phyloP scores from a whole-genome alignment of 2,888 invertebrate genomes.

The Perizoma affinitatum region DNA sequence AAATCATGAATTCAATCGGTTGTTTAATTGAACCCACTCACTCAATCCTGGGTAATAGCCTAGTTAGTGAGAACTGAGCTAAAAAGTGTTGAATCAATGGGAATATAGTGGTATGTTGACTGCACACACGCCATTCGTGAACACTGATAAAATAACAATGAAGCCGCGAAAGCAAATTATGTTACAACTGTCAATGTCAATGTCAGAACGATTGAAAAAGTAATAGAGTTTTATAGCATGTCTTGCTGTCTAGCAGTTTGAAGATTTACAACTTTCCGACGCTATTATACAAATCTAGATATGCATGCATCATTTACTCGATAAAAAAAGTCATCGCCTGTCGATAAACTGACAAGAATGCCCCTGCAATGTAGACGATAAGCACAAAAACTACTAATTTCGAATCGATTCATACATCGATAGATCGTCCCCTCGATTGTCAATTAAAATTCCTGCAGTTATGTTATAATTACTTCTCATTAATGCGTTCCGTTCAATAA shows the following conservation, averaged over 20 bases:
- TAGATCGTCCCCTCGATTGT: conserved; percentile 54
- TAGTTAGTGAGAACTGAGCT: conserved; percentile 57
- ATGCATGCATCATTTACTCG: conserved; percentile 32
- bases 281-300: conserved; percentile 28
- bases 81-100: conserved; percentile 51
- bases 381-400: conserved; percentile 45
- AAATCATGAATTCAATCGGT: conserved; percentile 21
- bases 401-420: conserved; percentile 49
- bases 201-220: conserved; percentile 44
- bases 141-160: conserved; percentile 46
- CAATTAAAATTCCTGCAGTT: conserved; percentile 73
- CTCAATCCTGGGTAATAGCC: conserved; percentile 36
- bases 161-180: conserved; percentile 42
- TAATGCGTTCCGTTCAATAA: conserved; percentile 58
- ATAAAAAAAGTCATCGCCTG: conserved; percentile 38
- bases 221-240: conserved; percentile 30
- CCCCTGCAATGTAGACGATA: conserved; percentile 26
- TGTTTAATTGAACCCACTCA: conserved; percentile 24
- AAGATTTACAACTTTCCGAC: conserved; percentile 33
- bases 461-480: conserved; percentile 60
- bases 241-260: conserved; percentile 34
- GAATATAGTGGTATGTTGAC: conserved; percentile 42
- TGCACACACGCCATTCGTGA: conserved; percentile 45
- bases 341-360: conserved; percentile 30
- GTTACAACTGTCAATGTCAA: conserved; percentile 31